Percentiles rank a stretch among this genome's conserved stretches.
phyloP scores from a whole-genome alignment of 2,113 vertebrate genomes.

The Sinocyclocheilus anophthalmus region DNA sequence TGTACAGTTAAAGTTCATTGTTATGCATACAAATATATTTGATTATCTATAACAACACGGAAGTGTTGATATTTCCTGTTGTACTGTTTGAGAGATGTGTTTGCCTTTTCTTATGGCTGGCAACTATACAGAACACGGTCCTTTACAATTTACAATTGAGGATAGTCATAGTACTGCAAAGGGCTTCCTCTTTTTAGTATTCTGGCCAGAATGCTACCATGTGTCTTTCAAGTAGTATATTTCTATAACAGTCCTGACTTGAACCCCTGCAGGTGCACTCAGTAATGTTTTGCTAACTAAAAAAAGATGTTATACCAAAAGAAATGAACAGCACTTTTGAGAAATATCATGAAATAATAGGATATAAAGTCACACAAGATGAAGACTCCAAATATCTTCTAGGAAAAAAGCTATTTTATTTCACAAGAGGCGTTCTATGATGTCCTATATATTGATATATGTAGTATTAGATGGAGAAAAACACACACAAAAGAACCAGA shows the following conservation, averaged over 20 bases:
- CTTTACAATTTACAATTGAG: neutral
- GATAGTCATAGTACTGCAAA: neutral
- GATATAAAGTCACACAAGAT: too few species aligned
- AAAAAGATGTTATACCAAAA: neutral
- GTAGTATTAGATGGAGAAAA: neutral
- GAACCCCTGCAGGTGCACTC: neutral
- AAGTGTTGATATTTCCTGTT: slow-evolving; percentile 51
- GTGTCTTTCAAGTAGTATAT: neutral
- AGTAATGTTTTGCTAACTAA: neutral
- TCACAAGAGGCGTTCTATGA: neutral
- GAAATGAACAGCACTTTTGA: neutral
- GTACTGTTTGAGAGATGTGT: neutral
- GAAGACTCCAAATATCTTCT: too few species aligned
- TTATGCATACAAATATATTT: neutral
- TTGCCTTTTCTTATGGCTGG: neutral
- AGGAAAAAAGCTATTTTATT: neutral
- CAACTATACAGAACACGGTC: neutral
- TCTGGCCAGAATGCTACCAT: neutral
- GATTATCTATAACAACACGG: slow-evolving; percentile 26
- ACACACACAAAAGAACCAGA: neutral
- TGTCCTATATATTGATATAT: neutral
- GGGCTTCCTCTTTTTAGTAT: neutral
- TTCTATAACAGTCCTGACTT: neutral
- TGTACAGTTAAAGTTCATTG: neutral
- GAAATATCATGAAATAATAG: neutral